A percentile compares a stretch with the other conserved stretches of the same genome.
Evolutionary conservation across 1,140 invertebrate species (phyloP).

Genomic region (Saccostrea glomerata): DNA sequence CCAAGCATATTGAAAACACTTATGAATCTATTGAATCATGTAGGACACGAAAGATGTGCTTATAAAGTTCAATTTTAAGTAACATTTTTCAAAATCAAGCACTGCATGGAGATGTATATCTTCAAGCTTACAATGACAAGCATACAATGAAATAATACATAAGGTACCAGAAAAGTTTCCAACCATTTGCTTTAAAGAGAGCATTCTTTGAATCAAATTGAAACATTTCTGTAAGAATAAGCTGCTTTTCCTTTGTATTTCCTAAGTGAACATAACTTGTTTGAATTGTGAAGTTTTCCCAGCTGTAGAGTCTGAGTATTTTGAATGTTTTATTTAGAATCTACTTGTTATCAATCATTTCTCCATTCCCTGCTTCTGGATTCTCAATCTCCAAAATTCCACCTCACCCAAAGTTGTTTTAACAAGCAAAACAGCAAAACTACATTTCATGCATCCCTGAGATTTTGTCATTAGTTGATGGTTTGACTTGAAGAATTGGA

Average conservation of each 20-base stretch:
- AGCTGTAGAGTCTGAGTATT: background rate
- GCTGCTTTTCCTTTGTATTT: background rate
- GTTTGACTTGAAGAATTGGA: background rate
- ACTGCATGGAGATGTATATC: no score
- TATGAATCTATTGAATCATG: no score
- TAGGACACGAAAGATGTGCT: no score
- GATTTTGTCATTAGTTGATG: slow-evolving; percentile 34
- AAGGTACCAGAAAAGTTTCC: no score
- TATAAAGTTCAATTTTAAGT: no score
- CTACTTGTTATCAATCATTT: slow-evolving; percentile 29
- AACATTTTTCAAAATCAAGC: no score
- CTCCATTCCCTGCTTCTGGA: background rate
- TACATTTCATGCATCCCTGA: slow-evolving; percentile 35
- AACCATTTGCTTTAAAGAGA: background rate
- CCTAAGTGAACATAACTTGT: slow-evolving; percentile 17
- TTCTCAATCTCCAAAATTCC: slow-evolving; percentile 7
- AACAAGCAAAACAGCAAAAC: slow-evolving; percentile 38
- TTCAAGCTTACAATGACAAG: no score
- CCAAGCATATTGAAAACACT: no score
- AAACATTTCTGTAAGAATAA: background rate
- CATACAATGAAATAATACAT: no score
- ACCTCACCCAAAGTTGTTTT: slow-evolving; percentile 28
- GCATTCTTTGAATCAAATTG: background rate
- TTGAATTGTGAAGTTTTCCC: slow-evolving; percentile 23
- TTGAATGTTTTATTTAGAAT: slow-evolving; percentile 20